Percentiles rank a stretch among this genome's conserved stretches.
Conservation (phyloP, 2,888 invertebrate species). For the Drosophila mimica region DNA sequence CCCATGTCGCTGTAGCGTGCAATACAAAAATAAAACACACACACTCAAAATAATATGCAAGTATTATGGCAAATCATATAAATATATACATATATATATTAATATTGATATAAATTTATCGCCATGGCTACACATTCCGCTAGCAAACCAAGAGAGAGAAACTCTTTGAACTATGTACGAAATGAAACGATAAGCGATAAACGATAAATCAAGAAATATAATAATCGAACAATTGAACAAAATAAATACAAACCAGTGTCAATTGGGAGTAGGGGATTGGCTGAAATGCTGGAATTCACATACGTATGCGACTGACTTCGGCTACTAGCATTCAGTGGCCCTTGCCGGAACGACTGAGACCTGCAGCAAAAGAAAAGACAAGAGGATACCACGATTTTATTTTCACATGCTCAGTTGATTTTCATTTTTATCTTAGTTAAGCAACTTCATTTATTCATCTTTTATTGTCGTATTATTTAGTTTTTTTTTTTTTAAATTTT, state of each 20-base stretch:
- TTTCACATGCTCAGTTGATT: constrained; percentile 78
- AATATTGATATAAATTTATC: constrained; percentile 27
- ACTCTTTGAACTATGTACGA: constrained; percentile 33
- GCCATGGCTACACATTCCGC: constrained; percentile 53
- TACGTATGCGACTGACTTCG: constrained; percentile 87
- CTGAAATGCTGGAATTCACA: constrained; percentile 95
- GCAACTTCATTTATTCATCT: constrained; percentile 12
- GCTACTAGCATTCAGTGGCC: constrained; percentile 86
- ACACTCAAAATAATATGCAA: constrained; percentile 15
- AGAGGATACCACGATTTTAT: constrained; percentile 85
- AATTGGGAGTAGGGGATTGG: constrained; percentile 97
- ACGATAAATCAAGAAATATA: constrained; percentile 66
- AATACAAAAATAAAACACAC: constrained; percentile 29
- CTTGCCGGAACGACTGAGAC: constrained; percentile 97
- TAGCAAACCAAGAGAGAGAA: constrained; percentile 42
- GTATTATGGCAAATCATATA: constrained; percentile 23
- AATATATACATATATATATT: neutral
- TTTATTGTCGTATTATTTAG: constrained; percentile 21
- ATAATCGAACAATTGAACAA: constrained; percentile 76
- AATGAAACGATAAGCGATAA: constrained; percentile 52
- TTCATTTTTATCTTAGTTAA: constrained; percentile 46
- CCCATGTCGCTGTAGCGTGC: constrained; percentile 85
- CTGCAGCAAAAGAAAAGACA: constrained; percentile 88
- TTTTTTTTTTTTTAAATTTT: constrained; percentile 21
- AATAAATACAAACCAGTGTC: constrained; percentile 88